Evolutionary conservation across 2,113 vertebrate genomes (phyloP), one percentile per base, ranked within the genome.

Genomic region (Boleophthalmus pectinirostris): DNA sequence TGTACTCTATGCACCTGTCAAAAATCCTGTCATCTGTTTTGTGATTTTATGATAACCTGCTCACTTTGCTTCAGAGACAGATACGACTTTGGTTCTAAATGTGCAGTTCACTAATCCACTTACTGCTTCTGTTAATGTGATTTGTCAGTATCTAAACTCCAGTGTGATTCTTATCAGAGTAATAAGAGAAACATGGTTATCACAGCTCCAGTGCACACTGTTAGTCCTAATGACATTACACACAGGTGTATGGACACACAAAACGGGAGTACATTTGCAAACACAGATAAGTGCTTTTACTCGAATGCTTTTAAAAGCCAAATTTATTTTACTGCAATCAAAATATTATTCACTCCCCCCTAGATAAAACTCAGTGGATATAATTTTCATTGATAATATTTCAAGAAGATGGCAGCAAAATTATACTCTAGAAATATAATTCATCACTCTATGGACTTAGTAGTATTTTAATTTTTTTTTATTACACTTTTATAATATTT

Each of bases 141-240:
- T 64, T 38, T 38, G 16, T n/a, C 29, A 38, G 33, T 18, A n/a
- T 64, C 33, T 35, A 38, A 64, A 64, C 33, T 38, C n/a, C 61
- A 64, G 29, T 9, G 61, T 38, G 61, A 64, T 64, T 8, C 25
- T 64, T 64, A 64, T 64, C 61, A 4, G 23, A n/a, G 61, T 38
- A 24, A 33, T 38, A 38, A 64, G 61, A 38, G 61, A 64, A 64
- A n/a, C 9, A 8, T 38, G 5, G 7, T 64, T 64, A 35, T 64
- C 61, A 38, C 61, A 38, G 61, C 61, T 38, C 29, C 16, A 35
- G 60, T 60, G 24, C 24, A 25, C 25, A 18, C 15, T 20, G 60
- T 35, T 8, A 63, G 60, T 12, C 2, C 61, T 38, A 20, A 64
- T n/a, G 3, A 35, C 25, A 38, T 33, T 20, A 35, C 25, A 35